These are phyloP conservation scores for Drosophila villosipedis DNA, from an alignment of 2,888 invertebrate species.

Conservation along the genomic window DNA sequence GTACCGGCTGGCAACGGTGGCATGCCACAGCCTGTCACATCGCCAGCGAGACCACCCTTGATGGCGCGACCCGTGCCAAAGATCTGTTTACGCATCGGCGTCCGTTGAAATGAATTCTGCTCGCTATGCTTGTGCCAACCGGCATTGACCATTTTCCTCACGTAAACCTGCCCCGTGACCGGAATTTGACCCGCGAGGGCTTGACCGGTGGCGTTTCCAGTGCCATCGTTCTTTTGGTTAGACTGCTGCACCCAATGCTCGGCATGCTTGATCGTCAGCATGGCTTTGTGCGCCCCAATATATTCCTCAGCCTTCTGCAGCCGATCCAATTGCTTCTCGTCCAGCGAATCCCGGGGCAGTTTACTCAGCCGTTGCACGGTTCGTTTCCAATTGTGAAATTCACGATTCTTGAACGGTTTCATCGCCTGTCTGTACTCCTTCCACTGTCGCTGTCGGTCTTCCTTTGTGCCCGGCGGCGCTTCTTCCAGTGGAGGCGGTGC, in stretches of 20 bases:
- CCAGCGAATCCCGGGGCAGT: constrained; percentile 60
- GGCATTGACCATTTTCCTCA: constrained; percentile 47
- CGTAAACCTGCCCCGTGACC: constrained; percentile 54
- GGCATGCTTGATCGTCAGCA: constrained; percentile 72
- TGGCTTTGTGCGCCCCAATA: constrained; percentile 70
- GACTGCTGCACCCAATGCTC: constrained; percentile 75
- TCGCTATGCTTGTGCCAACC: constrained; percentile 46
- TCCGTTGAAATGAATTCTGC: constrained; percentile 27
- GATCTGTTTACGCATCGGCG: constrained; percentile 28
- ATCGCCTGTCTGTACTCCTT: constrained; percentile 78
- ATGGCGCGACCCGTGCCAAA: constrained; percentile 69
- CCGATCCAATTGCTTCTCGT: constrained; percentile 70
- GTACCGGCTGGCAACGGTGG: constrained; percentile 25
- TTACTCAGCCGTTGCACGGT: constrained; percentile 79
- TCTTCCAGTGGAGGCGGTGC: constrained; percentile 67
- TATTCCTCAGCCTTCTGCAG: constrained; percentile 72
- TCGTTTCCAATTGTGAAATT: constrained; percentile 78
- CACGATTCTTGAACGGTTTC: constrained; percentile 82
- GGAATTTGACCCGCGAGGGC: not conserved
- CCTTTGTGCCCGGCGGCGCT: constrained; percentile 67
- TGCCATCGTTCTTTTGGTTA: constrained; percentile 12
- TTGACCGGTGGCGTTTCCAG: not conserved
- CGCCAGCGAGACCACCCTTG: constrained; percentile 52
- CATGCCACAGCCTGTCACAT: constrained; percentile 11
- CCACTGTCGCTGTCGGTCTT: constrained; percentile 76